Evolutionary conservation across 2,797 vertebrate species (phyloP).

Genomic region (Micrastur ruficollis): DNA sequence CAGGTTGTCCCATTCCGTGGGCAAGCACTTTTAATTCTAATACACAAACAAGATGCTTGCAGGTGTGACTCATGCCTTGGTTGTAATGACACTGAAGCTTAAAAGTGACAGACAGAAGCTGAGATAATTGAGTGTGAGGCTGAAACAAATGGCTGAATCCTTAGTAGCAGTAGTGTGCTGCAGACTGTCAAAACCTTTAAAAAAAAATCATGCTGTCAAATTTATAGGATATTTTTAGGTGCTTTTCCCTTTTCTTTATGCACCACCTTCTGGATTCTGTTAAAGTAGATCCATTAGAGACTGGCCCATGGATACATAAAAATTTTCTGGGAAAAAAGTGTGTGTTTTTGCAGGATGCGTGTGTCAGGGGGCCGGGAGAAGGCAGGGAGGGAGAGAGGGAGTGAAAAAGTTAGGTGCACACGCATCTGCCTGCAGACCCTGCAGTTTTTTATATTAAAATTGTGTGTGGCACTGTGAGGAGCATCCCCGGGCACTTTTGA

Average conservation of each 20-base stretch:
- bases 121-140: not conserved
- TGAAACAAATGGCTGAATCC: not conserved
- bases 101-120: slow-evolving; percentile 1
- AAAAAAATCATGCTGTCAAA: not conserved
- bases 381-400: not conserved
- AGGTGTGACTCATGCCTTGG: not conserved
- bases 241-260: not conserved
- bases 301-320: not conserved
- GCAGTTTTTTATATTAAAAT: not conserved
- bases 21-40: not conserved
- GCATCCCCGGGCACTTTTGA: not conserved
- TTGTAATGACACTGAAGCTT: not conserved
- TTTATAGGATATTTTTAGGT: not conserved
- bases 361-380: not conserved
- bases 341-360: not conserved
- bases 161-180: not conserved
- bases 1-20: not conserved
- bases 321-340: not conserved
- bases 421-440: not conserved
- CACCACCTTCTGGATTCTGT: not conserved
- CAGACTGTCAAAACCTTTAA: not conserved
- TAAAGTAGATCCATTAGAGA: not conserved
- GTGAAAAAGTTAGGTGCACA: not conserved
- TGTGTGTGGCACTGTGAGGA: not conserved
- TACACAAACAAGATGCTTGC: not conserved